Evolutionary conservation across 1,140 invertebrate species (phyloP), one percentile per base, ranked within the genome.

Genomic region (Nasonia vitripennis): DNA sequence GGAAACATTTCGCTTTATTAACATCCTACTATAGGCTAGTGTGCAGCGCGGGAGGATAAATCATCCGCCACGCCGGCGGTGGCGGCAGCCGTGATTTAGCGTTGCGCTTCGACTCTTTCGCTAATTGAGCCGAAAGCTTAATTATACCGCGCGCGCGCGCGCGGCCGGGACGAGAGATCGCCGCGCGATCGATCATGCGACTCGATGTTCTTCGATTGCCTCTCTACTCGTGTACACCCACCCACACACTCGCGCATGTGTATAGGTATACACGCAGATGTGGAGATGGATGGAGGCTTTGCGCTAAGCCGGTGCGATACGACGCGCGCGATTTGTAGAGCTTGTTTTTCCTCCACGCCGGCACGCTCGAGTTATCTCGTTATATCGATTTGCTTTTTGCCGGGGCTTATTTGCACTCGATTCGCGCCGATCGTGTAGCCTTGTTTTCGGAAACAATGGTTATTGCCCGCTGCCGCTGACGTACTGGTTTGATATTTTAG

Each of bases 1-100:
- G 73, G 73, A 45, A 83, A 67, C 71, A 37, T 75, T 78, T 41
- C n/a, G 81, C 41, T 41, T 84, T 84, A 78, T 84, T 84, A 84
- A 78, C 75, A 48, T 74, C 34, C 23, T n/a, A n/a, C 20, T 62
- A 17, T 17, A 55, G 12, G 20, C 20, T 62, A 45, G 41, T 45
- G 41, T 1, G 9, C 9, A 45, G 41, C 17, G 7, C 20, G 3
- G 55, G 20, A 20, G 20, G 81, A 55, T 27, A n/a, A 77, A 67
- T 67, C 41, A 77, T 74, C 37, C 41, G 14, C n/a, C 2, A 12
- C 27, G 55, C 2, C 48, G 41, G 14, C 7, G 45, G 41, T 9
- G 20, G 23, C 14, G 14, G 23, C 23, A 41, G 23, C 37, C 37
- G 41, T 83, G 71, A 83, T 83, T 83, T 83, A 82, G 45, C 48